phyloP scores from a whole-genome alignment of 2,797 vertebrate genomes.

The Cheirogaleus major region DNA sequence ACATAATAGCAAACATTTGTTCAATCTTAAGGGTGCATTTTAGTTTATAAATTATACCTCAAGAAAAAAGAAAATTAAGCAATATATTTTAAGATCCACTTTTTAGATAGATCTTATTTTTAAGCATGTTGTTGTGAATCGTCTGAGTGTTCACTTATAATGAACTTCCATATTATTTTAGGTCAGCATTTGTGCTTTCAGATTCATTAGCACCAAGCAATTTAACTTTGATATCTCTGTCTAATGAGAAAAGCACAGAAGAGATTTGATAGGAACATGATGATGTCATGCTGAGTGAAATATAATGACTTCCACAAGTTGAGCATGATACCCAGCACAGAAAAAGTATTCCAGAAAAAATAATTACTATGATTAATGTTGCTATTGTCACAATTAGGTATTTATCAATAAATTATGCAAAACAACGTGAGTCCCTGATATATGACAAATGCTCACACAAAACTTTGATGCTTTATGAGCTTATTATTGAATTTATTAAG shows the following conservation, averaged over 20 bases:
- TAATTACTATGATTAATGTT: not conserved
- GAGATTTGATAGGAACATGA: not conserved
- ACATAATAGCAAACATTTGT: rapidly evolving
- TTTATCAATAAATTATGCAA: not conserved
- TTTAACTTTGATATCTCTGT: not conserved
- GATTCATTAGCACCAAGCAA: not conserved
- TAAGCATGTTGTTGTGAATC: not conserved
- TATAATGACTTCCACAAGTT: not conserved
- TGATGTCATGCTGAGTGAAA: too few species aligned
- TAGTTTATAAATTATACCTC: not conserved
- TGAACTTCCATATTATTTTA: not conserved
- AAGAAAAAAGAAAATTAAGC: not conserved
- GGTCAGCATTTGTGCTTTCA: not conserved
- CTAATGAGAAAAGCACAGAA: not conserved
- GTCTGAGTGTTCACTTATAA: too few species aligned
- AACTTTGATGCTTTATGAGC: not conserved
- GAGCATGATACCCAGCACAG: not conserved
- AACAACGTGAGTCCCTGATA: not conserved
- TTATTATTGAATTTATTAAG: not conserved
- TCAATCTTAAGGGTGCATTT: not conserved
- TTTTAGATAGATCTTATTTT: not conserved
- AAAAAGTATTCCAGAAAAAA: not conserved
- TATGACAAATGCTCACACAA: too few species aligned
- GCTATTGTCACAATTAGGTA: not conserved
- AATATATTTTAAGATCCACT: not conserved